Conservation (phyloP, 2,888 invertebrate genomes). For the Orchesellides sinensis region DNA sequence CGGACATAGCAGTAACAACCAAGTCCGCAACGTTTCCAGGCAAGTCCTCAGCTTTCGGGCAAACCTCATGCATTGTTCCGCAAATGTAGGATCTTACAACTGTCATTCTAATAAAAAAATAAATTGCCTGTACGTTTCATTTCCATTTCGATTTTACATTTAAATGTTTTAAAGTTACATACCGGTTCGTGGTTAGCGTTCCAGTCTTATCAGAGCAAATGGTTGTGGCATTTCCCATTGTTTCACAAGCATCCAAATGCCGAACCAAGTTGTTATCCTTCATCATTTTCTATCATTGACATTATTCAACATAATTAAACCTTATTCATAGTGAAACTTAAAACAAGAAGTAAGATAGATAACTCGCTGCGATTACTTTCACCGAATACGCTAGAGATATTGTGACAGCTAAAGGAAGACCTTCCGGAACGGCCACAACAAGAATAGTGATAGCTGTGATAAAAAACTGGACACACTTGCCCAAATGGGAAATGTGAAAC, state of each 20-base stretch:
- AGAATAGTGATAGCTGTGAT: slow-evolving; percentile 99
- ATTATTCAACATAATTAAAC: too few relatives aligned
- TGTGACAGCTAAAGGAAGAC: slow-evolving; percentile 98
- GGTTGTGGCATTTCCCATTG: slow-evolving; percentile 99
- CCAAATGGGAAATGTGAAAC: slow-evolving; percentile 88
- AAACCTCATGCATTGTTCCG: slow-evolving; percentile 77
- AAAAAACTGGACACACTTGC: slow-evolving; percentile 93
- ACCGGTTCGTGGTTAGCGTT: slow-evolving; percentile 96
- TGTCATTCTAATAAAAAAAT: slow-evolving; percentile 78
- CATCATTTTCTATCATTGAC: slow-evolving; percentile 96
- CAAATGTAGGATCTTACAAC: slow-evolving; percentile 80
- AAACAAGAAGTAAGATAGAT: too few relatives aligned
- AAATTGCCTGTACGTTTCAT: not conserved
- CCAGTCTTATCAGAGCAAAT: slow-evolving; percentile 99
- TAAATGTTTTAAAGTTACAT: not conserved
- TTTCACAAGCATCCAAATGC: slow-evolving; percentile 99
- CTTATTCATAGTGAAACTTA: too few relatives aligned
- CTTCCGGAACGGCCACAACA: slow-evolving; percentile 99
- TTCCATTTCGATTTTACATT: too few relatives aligned
- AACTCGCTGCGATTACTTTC: too few relatives aligned
- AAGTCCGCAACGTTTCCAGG: slow-evolving; percentile 78
- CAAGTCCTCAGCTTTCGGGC: slow-evolving; percentile 78
- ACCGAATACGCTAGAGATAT: slow-evolving; percentile 99
- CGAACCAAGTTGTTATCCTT: slow-evolving; percentile 99
- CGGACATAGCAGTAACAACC: slow-evolving; percentile 79